Base-by-base conservation (phyloP, 2,888 invertebrate genomes). In the Troides aeacus region DNA sequence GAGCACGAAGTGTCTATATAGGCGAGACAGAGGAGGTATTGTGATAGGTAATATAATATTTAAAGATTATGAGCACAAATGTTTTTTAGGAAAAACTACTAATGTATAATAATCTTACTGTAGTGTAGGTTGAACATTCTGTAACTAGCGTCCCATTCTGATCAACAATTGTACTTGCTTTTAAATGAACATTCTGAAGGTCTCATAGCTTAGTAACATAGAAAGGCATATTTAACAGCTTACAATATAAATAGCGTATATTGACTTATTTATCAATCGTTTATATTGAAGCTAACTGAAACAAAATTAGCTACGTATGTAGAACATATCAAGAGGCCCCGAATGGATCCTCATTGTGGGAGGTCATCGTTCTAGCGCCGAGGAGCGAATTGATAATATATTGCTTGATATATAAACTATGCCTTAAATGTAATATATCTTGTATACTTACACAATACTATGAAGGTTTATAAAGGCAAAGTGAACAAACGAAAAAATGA, bases 301-400 rank as follows among this genome's bases (percentile, higher is more conserved):
- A 62, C 56, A 50, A 23, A 53, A 21, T n/a, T 61, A 39, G 24
- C 30, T 24, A 58, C 69, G 71, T 70, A 78, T 81, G 80, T 78
- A 79, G 78, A 82, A 80, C 82, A 84, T 78, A 83, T 84, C 77
- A 76, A 77, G 82, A 84, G 85, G 85, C 86, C 84, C 81, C 84
- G 82, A 81, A 81, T 80, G 56, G 80, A 77, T 78, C 78, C 81
- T 79, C 82, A 85, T 82, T 82, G 78, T 81, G 81, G 83, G 84
- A 86, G 90, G 87, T 91, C 90, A 86, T 88, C 87, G 90, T 88
- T 87, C 87, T 62, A 83, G 83, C 84, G 83, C 84, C 82, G 80
- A 81, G 74, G 74, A 76, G 79, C 79, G 82, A 86, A 86, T 86
- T 85, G 82, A 78, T 79, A 81, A 76, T 81, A 84, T 81, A 81